These are phyloP conservation scores for Sabellastarte sp. DNA, from an alignment of 2,888 invertebrate species.

Conservation along the genomic window DNA sequence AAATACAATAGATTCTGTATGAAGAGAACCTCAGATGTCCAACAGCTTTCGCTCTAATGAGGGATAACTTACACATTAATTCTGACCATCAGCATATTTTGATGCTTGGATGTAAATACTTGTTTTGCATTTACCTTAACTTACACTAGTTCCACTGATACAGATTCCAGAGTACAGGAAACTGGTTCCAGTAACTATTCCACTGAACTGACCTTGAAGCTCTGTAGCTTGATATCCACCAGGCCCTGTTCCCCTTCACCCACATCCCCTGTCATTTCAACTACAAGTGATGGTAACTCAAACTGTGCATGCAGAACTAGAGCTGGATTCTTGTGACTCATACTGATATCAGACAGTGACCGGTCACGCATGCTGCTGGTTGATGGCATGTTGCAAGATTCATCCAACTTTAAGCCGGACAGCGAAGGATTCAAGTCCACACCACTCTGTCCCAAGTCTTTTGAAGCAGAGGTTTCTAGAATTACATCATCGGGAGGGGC, in stretches of 20 bases:
- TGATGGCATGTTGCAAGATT: no score
- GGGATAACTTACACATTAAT: no score
- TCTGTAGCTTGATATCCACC: constrained; percentile 82
- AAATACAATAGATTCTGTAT: no score
- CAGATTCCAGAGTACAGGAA: no score
- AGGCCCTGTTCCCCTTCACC: constrained; percentile 60
- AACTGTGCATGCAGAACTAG: not conserved
- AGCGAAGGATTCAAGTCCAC: no score
- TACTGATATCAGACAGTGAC: not conserved
- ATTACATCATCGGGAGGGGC: constrained; percentile 26
- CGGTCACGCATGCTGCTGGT: not conserved
- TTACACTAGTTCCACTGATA: no score
- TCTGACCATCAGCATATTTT: no score
- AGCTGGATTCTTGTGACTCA: not conserved
- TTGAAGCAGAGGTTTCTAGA: not conserved
- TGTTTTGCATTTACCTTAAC: no score
- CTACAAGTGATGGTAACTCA: not conserved
- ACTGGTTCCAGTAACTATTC: no score
- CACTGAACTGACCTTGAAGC: constrained; percentile 77
- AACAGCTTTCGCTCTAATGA: no score
- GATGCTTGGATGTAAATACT: no score
- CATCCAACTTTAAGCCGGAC: not conserved
- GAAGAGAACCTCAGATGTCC: no score
- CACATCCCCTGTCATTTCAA: constrained; percentile 40
- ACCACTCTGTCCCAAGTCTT: not conserved